Conservation (phyloP, 2,797 vertebrate species). For the Eurystomus glaucurus region DNA sequence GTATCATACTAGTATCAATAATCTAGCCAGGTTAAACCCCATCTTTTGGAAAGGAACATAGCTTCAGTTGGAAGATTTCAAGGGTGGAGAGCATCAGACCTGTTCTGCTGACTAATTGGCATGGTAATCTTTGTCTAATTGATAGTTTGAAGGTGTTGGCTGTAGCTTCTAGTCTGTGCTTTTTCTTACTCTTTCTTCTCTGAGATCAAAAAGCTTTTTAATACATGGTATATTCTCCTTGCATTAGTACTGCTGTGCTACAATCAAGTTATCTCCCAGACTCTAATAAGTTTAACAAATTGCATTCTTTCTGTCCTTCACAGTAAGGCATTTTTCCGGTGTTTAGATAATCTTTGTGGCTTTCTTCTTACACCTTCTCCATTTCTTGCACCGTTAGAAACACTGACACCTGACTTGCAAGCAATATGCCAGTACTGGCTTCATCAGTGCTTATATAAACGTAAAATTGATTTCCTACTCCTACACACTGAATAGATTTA, state of each 20-base stretch:
- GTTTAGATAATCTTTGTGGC: neutral
- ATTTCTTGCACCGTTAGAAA: neutral
- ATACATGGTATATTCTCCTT: neutral
- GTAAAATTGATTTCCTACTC: conserved; percentile 21
- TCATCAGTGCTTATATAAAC: neutral
- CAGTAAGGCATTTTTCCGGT: neutral
- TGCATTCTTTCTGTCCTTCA: neutral
- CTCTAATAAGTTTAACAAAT: neutral
- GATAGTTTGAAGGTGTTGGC: neutral
- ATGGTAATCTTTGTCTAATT: neutral
- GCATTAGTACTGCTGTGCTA: neutral
- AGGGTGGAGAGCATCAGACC: neutral
- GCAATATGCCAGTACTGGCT: neutral
- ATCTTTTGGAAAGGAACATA: neutral
- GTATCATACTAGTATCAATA: neutral
- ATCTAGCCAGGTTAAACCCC: neutral
- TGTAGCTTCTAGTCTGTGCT: neutral
- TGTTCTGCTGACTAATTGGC: neutral
- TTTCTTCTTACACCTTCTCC: neutral
- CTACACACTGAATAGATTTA: neutral
- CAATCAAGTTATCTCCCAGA: neutral
- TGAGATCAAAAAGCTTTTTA: neutral
- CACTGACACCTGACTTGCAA: neutral
- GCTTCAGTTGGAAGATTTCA: neutral
- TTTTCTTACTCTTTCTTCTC: neutral